Evolutionary conservation across 1,140 invertebrate genomes (phyloP).

Genomic region (Drosophila seguyi): DNA sequence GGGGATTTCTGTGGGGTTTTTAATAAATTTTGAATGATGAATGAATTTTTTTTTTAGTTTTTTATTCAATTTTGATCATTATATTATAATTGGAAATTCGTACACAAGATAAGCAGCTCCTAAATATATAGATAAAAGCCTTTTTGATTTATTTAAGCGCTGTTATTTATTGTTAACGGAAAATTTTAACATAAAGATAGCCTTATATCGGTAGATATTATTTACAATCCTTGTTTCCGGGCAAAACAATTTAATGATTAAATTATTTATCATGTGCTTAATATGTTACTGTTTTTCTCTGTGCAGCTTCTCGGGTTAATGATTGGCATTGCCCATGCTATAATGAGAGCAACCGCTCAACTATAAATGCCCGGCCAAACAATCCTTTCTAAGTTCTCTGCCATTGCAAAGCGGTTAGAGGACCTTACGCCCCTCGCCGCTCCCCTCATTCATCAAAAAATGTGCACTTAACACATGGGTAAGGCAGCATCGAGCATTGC

Average conservation of each 20-base stretch:
- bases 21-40: not conserved
- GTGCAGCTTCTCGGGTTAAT: not conserved
- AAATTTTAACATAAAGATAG: not conserved
- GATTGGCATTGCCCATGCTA: constrained; percentile 21
- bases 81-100: not conserved
- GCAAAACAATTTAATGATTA: not conserved
- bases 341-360: constrained; percentile 25
- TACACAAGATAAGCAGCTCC: not conserved
- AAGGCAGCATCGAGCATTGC: constrained; percentile 48
- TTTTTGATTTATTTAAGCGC: not conserved
- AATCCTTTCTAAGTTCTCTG: constrained; percentile 19
- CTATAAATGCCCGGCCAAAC: constrained; percentile 8
- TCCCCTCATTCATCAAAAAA: constrained; percentile 60
- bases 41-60: not conserved
- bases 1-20: not conserved
- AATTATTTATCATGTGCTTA: not conserved
- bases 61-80: not conserved
- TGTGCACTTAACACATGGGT: constrained; percentile 71
- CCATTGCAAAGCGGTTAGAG: constrained; percentile 56
- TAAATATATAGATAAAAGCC: too few relatives aligned
- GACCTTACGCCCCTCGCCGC: not conserved
- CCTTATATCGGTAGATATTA: not conserved
- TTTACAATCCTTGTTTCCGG: not conserved
- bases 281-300: not conserved
- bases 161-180: not conserved